A percentile compares a stretch with the other conserved stretches of the same genome.
Evolutionary conservation across 2,888 invertebrate genomes (phyloP).

Genomic region (Glaucopsyche alexis): DNA sequence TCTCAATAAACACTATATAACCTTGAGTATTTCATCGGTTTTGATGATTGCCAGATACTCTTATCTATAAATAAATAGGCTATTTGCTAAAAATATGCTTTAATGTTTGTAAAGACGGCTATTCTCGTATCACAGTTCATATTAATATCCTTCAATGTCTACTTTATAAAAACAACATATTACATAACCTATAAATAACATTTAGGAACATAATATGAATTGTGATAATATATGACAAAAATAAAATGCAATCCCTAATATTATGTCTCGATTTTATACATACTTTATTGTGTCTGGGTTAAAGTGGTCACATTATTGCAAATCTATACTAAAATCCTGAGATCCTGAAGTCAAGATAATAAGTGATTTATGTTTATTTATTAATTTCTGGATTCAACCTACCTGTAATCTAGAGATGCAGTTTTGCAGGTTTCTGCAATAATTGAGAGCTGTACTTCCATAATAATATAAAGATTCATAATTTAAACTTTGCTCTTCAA

Average conservation of each 20-base stretch:
- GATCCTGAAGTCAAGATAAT: not conserved
- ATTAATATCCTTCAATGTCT: not conserved
- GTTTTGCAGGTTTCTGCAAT: no score
- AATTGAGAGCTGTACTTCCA: no score
- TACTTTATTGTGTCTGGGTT: not conserved
- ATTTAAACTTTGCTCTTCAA: not conserved
- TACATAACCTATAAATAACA: slow-evolving; percentile 27
- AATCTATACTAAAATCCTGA: not conserved
- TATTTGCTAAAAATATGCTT: not conserved
- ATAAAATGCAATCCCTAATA: not conserved
- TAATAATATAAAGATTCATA: no score
- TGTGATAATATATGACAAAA: not conserved
- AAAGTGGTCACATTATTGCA: not conserved
- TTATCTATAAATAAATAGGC: not conserved
- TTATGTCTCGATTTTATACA: not conserved
- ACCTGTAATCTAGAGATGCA: no score
- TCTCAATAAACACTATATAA: slow-evolving; percentile 69
- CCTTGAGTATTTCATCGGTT: slow-evolving; percentile 54
- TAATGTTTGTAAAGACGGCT: not conserved
- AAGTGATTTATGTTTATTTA: not conserved
- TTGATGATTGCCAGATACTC: not conserved
- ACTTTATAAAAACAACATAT: slow-evolving; percentile 19
- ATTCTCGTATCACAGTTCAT: slow-evolving; percentile 17
- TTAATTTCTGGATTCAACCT: not conserved
- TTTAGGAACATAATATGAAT: not conserved